A percentile compares a stretch with the other conserved stretches of the same genome.
Evolutionary conservation across 2,888 invertebrate species (phyloP).

Genomic region (Strigamia transsilvanica): DNA sequence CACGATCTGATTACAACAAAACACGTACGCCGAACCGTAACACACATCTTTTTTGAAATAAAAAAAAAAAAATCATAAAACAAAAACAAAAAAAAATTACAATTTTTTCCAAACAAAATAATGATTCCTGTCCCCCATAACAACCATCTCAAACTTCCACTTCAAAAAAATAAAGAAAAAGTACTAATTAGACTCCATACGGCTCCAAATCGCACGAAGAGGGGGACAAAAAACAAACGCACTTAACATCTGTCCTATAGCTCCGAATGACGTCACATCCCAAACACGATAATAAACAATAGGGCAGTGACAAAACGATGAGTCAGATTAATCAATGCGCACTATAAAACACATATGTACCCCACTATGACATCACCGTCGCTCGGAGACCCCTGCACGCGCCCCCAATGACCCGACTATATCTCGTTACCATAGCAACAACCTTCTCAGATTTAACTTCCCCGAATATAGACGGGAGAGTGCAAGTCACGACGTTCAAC

Average conservation of each 20-base stretch:
- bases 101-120: neutral
- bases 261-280: conserved; percentile 33
- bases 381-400: conserved; percentile 18
- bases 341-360: conserved; percentile 44
- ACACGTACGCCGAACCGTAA: neutral
- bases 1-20: conserved; percentile 29
- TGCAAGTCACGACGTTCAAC: conserved; percentile 26
- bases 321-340: conserved; percentile 32
- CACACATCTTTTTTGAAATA: neutral
- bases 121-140: neutral
- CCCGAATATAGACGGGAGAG: neutral
- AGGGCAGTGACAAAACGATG: conserved; percentile 31
- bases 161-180: neutral
- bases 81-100: neutral
- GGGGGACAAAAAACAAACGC: neutral
- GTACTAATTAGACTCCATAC: neutral
- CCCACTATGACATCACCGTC: conserved; percentile 39
- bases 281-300: conserved; percentile 33
- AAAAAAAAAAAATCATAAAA: neutral
- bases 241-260: conserved; percentile 4
- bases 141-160: neutral
- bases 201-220: neutral
- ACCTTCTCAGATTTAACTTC: conserved; percentile 37
- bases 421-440: conserved; percentile 22
- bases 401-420: conserved; percentile 35